Conservation (phyloP, 2,113 vertebrate genomes). For the Anguilla rostrata region DNA sequence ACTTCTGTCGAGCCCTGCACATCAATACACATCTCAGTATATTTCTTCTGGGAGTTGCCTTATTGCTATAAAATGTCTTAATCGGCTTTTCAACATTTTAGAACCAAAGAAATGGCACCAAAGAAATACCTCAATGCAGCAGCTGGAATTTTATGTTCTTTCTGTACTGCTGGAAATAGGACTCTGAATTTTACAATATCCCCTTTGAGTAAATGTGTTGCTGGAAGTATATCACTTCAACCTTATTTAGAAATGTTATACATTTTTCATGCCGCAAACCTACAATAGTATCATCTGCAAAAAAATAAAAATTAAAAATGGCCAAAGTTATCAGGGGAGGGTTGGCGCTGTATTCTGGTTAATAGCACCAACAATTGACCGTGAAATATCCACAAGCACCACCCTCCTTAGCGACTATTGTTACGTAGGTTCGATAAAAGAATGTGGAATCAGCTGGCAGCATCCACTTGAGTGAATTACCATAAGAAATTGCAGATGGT, state of each 20-base stretch:
- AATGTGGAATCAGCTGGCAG: no score
- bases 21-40: background rate
- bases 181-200: background rate
- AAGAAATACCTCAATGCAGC: no score
- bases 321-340: no score
- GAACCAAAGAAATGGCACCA: constrained; percentile 1
- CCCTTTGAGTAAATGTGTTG: background rate
- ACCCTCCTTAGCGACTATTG: no score
- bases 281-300: no score
- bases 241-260: background rate
- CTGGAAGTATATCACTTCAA: background rate
- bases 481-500: no score
- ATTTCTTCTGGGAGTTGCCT: background rate
- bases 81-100: background rate
- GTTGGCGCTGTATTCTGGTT: no score
- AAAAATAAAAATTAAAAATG: no score
- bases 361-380: no score
- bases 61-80: background rate
- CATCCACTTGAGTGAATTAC: no score
- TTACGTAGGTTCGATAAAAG: no score
- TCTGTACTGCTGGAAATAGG: background rate
- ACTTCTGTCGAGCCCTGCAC: background rate
- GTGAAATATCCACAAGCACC: no score
- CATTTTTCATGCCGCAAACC: background rate
- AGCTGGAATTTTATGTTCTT: background rate